Evolutionary conservation across 1,140 invertebrate genomes (phyloP).

Genomic region (Sipha flava): DNA sequence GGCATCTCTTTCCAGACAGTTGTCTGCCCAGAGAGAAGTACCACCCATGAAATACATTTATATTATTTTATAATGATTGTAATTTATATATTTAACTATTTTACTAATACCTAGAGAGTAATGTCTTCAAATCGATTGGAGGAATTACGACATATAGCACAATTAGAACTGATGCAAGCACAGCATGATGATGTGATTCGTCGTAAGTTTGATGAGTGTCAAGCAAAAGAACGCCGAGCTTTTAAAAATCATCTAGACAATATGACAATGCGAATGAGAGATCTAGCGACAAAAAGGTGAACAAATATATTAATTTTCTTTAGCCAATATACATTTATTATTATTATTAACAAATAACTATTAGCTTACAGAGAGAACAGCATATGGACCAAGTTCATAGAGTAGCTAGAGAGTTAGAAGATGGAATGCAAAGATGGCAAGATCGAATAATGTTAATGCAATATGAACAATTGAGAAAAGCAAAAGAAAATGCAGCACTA

Average conservation of each 20-base stretch:
- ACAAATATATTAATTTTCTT: neutral
- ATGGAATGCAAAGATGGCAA: conserved; percentile 41
- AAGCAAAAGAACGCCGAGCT: conserved; percentile 15
- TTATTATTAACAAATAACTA: neutral
- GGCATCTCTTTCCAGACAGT: no score
- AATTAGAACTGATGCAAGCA: conserved; percentile 9
- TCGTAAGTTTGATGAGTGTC: conserved; percentile 7
- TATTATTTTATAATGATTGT: no score
- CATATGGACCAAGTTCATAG: conserved; percentile 38
- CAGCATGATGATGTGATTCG: neutral
- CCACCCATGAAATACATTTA: no score
- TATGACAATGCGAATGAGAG: conserved; percentile 5
- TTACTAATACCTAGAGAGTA: no score
- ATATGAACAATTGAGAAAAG: conserved; percentile 38
- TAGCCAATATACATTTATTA: no score
- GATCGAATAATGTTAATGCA: conserved; percentile 41
- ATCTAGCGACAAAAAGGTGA: conserved; percentile 8
- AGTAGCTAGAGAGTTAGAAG: conserved; percentile 39
- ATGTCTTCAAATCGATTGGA: neutral
- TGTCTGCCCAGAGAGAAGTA: no score
- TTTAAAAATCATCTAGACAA: conserved; percentile 25
- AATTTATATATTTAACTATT: no score
- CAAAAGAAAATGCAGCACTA: conserved; percentile 37
- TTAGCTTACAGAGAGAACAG: conserved; percentile 40
- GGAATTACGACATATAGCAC: neutral